phyloP scores from a whole-genome alignment of 2,797 vertebrate genomes.

The Paratrypauchen microcephalus region DNA sequence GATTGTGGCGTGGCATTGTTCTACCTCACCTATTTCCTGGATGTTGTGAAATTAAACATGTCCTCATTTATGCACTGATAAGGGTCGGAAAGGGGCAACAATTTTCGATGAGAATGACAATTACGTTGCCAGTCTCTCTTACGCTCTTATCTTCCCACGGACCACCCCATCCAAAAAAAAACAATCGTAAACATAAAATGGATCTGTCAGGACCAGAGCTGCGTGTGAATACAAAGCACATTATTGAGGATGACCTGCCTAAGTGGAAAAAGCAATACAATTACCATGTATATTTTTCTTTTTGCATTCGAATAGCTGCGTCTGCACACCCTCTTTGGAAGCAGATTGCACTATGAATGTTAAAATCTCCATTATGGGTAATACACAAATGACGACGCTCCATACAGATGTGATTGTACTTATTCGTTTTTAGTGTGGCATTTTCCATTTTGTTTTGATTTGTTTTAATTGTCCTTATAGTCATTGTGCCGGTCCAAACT shows the following conservation, averaged over 20 bases:
- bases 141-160: slow-evolving; percentile 56
- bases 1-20: slow-evolving; percentile 25
- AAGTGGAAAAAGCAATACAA: slow-evolving; percentile 52
- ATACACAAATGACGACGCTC: slow-evolving; percentile 10
- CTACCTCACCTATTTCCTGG: slow-evolving; percentile 41
- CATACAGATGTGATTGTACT: slow-evolving; percentile 1
- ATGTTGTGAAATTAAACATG: slow-evolving; percentile 47
- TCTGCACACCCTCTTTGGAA: slow-evolving; percentile 33
- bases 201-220: slow-evolving; percentile 48
- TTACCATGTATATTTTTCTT: slow-evolving; percentile 58
- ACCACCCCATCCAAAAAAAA: slow-evolving; percentile 53
- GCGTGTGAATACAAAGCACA: slow-evolving; percentile 66
- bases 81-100: slow-evolving; percentile 53
- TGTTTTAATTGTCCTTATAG: background rate
- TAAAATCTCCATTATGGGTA: slow-evolving; percentile 18
- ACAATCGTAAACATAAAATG: slow-evolving; percentile 51
- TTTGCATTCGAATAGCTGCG: slow-evolving; percentile 41
- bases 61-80: slow-evolving; percentile 37
- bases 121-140: slow-evolving; percentile 54
- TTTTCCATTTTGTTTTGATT: background rate
- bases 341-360: slow-evolving; percentile 39
- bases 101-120: slow-evolving; percentile 64
- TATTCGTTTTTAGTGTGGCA: background rate
- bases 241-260: slow-evolving; percentile 58
- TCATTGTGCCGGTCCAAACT: background rate